Evolutionary conservation across 2,888 invertebrate species (phyloP), one percentile per base, ranked within the genome.

Genomic region (Leucozona laternaria): DNA sequence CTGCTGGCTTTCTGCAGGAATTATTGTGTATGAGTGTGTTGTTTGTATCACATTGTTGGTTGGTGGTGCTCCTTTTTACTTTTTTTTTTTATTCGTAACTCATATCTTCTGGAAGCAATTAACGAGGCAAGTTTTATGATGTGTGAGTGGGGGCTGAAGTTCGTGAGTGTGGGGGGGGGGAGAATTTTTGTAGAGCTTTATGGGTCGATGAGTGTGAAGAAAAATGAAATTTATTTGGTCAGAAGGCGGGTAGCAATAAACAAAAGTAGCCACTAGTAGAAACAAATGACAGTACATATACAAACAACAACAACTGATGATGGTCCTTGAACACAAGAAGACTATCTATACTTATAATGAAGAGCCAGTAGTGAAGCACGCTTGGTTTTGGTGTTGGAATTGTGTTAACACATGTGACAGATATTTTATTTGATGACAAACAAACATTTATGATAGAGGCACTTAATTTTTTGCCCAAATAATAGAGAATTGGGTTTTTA

Each of bases 81-180:
- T 53, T 53, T 53, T n/a, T 28, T 0, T 58, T 48, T 6, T 40
- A 73, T 77, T 68, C 62, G 57, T 78, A 85, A 85, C 72, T 85
- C 77, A 81, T 85, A 72, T 85, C 85, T 77, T 77, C 72, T 81
- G 81, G 73, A 81, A 85, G 72, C 85, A 85, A 85, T 85, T 85
- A 85, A 85, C 81, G 68, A 55, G 68, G 66, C 77, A 76, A 77
- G 45, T 72, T 85, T 80, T 77, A 85, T 73, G 72, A 85, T 53
- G 85, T 85, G 85, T 25, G 53, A 84, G 80, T 64, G 76, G 58
- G 48, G 34, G 37, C 37, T 17, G 4, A n/a, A n/a, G 57, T 17
- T 50, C 10, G 7, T 28, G 25, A 58, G 48, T 15, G 11, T 17
- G n/a, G 17, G 13, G 15, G 22, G 17, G 17, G 13, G 28, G 17